Conservation (phyloP, 2,797 vertebrate genomes). For the Margarornis squamiger region DNA sequence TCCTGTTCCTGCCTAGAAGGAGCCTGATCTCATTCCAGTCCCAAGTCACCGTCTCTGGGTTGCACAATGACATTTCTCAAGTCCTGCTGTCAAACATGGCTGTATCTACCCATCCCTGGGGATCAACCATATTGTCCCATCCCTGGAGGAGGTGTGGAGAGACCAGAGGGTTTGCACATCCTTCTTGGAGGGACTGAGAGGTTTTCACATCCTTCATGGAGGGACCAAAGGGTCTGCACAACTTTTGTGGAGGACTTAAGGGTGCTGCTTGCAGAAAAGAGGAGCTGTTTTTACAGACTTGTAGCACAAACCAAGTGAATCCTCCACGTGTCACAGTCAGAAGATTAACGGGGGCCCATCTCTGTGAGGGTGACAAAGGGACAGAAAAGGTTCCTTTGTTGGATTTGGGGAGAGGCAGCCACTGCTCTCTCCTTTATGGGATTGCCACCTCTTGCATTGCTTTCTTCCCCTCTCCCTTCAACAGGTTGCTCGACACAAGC, state of each 20-base stretch:
- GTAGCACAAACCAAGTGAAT: background rate
- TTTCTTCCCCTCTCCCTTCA: constrained; percentile 6
- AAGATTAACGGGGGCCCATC: background rate
- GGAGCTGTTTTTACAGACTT: background rate
- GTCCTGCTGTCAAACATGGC: background rate
- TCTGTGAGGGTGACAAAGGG: background rate
- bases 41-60: fast-evolving
- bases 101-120: fast-evolving
- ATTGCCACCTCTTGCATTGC: background rate
- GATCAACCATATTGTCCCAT: background rate
- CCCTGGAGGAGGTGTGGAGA: background rate
- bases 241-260: background rate
- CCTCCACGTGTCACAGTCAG: background rate
- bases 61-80: background rate
- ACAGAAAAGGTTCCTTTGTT: background rate
- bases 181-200: background rate
- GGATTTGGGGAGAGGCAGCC: background rate
- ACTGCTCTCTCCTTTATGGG: background rate
- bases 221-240: background rate
- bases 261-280: background rate
- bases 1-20: background rate
- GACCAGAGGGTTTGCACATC: background rate
- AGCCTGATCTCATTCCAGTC: background rate
- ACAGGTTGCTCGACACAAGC: constrained; percentile 15
- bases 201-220: background rate